A percentile compares a stretch with the other conserved stretches of the same genome.
phyloP scores from a whole-genome alignment of 2,113 vertebrate species.

The Synodontis membranacea region DNA sequence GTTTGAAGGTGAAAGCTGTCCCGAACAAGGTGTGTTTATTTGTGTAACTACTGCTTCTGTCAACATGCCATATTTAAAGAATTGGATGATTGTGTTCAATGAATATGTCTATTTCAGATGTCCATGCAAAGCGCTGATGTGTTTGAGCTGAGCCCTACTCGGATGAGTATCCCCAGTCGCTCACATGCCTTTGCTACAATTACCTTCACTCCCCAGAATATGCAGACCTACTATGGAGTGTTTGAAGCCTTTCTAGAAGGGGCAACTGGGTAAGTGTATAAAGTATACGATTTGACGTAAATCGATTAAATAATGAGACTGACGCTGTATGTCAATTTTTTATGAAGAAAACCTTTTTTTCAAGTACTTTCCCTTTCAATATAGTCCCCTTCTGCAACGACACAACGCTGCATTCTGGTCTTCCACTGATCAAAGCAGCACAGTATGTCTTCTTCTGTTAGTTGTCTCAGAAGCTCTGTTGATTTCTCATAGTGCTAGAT shows the following conservation, averaged over 20 bases:
- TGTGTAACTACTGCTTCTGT: not conserved
- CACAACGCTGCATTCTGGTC: no score
- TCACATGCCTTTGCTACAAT: conserved; percentile 76
- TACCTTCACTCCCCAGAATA: conserved; percentile 77
- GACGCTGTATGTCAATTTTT: no score
- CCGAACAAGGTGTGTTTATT: conserved; percentile 70
- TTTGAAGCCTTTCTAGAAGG: conserved; percentile 80
- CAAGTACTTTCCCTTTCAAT: no score
- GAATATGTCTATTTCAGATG: conserved; percentile 60
- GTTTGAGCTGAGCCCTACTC: conserved; percentile 75
- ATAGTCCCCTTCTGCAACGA: no score
- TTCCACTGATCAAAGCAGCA: no score
- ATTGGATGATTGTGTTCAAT: not conserved
- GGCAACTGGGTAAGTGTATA: conserved; percentile 69
- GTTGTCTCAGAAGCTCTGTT: no score
- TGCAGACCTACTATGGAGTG: conserved; percentile 78
- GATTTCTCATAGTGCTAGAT: no score
- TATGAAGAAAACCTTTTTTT: no score
- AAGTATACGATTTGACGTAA: no score
- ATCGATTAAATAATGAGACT: no score
- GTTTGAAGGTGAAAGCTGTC: conserved; percentile 69
- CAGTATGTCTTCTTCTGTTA: no score
- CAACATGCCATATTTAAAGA: not conserved
- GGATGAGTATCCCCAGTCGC: conserved; percentile 72
- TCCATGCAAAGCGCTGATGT: conserved; percentile 58